A percentile compares a stretch with the other conserved stretches of the same genome.
These are phyloP conservation scores for Eptatretus atami DNA, from an alignment of 2,797 vertebrate species.

Conservation along the genomic window DNA sequence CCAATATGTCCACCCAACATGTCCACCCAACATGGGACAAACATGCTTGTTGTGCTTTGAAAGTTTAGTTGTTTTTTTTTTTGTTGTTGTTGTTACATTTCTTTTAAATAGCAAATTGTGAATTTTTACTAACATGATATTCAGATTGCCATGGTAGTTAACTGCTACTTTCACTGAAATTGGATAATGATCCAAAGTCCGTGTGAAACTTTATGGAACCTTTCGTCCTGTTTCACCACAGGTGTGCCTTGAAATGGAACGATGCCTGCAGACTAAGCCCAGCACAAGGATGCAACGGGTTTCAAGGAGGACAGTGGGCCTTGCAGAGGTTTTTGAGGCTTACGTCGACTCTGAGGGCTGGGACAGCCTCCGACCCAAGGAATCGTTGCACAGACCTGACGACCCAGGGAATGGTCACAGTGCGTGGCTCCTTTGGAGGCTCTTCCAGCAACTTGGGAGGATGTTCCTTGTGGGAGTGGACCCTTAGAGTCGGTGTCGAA, in stretches of 20 bases:
- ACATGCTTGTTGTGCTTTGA: no score
- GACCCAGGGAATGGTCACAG: background rate
- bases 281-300: conserved; percentile 57
- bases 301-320: conserved; percentile 37
- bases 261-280: conserved; percentile 93
- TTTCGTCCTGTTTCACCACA: conserved; percentile 12
- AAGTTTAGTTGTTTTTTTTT: no score
- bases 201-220: no score
- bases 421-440: background rate
- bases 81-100: no score
- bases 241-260: conserved; percentile 89
- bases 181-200: no score
- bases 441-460: background rate
- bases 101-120: no score
- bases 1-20: no score
- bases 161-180: no score
- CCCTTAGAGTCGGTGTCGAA: background rate
- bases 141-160: no score
- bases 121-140: no score
- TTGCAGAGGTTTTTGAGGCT: background rate
- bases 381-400: background rate
- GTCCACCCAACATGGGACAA: no score
- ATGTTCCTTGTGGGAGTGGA: background rate
- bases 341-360: background rate
- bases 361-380: background rate